phyloP scores from a whole-genome alignment of 2,888 invertebrate species.

The Gymnosoma rotundatum region DNA sequence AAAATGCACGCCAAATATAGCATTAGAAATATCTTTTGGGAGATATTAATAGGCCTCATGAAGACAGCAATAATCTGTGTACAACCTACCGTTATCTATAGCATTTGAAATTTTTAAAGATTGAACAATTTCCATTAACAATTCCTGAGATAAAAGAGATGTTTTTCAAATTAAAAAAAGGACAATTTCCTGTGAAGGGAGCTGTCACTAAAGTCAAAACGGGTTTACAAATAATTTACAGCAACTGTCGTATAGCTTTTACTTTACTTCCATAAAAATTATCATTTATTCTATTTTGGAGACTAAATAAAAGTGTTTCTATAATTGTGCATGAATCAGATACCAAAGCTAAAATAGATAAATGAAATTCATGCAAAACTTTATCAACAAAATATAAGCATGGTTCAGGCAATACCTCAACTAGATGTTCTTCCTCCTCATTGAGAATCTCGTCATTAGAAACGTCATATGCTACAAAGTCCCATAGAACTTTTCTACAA shows the following conservation, averaged over 20 bases:
- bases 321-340: slow-evolving; percentile 10
- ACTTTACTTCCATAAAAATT: slow-evolving; percentile 7
- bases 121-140: background rate
- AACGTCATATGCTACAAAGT: background rate
- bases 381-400: slow-evolving; percentile 35
- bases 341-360: slow-evolving; percentile 7
- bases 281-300: background rate
- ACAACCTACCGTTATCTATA: background rate
- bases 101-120: background rate
- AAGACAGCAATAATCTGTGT: slow-evolving; percentile 56
- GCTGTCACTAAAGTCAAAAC: background rate
- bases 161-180: background rate
- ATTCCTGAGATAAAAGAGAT: background rate
- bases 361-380: slow-evolving; percentile 9
- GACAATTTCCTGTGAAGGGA: background rate
- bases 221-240: background rate
- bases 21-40: slow-evolving; percentile 26
- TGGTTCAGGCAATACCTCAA: slow-evolving; percentile 11
- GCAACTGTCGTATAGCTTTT: background rate
- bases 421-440: slow-evolving; percentile 9
- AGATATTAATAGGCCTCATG: slow-evolving; percentile 38
- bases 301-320: background rate
- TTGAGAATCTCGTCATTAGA: background rate
- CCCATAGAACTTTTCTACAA: slow-evolving; percentile 18
- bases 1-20: slow-evolving; percentile 28